These are phyloP conservation scores for Cryptoprocta ferox DNA, from an alignment of 2,797 vertebrate species.

Conservation along the genomic window DNA sequence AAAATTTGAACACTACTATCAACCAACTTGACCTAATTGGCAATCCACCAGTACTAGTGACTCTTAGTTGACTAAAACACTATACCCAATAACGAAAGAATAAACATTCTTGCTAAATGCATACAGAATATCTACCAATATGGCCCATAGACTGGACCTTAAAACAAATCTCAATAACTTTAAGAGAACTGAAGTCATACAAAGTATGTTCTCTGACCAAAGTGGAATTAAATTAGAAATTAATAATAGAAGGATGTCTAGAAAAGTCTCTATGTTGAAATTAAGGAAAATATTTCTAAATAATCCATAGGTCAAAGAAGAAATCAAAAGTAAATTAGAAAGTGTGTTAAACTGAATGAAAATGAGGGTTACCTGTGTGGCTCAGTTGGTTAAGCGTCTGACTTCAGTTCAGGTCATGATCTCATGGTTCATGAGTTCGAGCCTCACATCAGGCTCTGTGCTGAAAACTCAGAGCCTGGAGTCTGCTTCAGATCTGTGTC, in stretches of 20 bases:
- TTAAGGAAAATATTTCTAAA: not conserved
- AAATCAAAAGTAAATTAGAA: constrained; percentile 9
- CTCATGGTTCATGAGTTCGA: no score
- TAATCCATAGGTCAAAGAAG: not conserved
- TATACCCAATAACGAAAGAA: not conserved
- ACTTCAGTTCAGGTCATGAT: no score
- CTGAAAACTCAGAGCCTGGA: no score
- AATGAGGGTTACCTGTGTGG: no score
- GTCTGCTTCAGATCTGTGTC: no score
- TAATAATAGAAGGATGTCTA: not conserved
- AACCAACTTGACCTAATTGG: not conserved
- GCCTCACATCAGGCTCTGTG: no score
- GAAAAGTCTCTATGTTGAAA: constrained; percentile 41
- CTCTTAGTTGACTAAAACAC: not conserved
- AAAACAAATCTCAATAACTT: not conserved
- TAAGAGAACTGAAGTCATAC: not conserved
- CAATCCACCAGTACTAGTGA: not conserved
- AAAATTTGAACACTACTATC: not conserved
- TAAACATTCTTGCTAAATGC: not conserved
- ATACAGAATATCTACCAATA: not conserved
- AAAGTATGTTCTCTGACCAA: constrained; percentile 4
- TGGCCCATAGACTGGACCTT: not conserved
- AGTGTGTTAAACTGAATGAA: no score
- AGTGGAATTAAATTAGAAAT: constrained; percentile 31
- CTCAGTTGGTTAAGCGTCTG: no score